phyloP scores from a whole-genome alignment of 1,140 invertebrate genomes.

The Andricus grossulariae region DNA sequence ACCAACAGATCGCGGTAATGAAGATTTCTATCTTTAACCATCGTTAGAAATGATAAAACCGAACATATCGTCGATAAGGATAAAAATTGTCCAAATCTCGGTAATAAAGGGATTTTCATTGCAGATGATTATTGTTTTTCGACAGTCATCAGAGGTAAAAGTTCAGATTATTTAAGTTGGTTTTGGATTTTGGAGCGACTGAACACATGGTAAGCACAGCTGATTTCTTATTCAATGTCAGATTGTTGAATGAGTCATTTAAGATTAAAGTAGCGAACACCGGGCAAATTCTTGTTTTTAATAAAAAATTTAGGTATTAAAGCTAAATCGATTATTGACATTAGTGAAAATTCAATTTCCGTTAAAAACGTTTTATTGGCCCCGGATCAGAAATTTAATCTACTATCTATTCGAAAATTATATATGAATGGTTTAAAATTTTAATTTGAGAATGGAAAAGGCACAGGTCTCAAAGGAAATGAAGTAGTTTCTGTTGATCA shows the following conservation, averaged over 20 bases:
- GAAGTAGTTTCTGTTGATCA: not conserved
- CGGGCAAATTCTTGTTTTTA: not conserved
- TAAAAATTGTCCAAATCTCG: not conserved
- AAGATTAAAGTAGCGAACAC: conserved; percentile 7
- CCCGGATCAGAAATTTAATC: conserved; percentile 13
- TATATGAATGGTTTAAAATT: conserved; percentile 6
- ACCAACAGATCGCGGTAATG: not conserved
- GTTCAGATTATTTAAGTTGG: not conserved
- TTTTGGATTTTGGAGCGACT: conserved; percentile 11
- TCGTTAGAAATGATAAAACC: not conserved
- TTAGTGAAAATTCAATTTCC: not conserved
- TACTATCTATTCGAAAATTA: conserved; percentile 18
- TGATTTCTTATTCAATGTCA: not conserved
- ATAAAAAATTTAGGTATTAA: not conserved
- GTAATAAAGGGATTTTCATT: not conserved
- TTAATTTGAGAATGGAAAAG: not conserved
- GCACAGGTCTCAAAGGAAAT: not conserved
- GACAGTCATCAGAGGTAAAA: not conserved
- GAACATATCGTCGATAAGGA: not conserved
- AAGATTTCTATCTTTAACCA: not conserved
- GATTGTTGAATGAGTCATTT: not conserved
- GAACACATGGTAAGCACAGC: conserved; percentile 16
- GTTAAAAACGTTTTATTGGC: conserved; percentile 23
- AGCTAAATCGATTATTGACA: not conserved
- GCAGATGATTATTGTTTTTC: conserved; percentile 24